Evolutionary conservation across 1,140 invertebrate genomes (phyloP).

Genomic region (Bombus superbus): DNA sequence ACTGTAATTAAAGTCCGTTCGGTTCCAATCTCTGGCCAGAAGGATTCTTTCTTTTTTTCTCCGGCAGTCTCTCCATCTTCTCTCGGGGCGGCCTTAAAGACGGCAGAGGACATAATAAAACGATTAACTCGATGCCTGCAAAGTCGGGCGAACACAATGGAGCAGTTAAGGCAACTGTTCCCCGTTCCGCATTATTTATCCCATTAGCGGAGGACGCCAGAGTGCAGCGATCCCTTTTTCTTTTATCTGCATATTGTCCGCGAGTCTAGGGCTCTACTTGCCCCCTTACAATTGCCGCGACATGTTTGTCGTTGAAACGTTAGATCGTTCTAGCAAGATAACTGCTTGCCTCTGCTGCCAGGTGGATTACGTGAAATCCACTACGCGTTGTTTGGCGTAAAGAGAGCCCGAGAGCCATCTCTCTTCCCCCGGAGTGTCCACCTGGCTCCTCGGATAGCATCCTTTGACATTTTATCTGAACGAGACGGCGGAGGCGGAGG

Average conservation of each 20-base stretch:
- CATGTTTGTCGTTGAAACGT: slow-evolving; percentile 31
- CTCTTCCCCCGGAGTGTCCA: background rate
- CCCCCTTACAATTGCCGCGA: background rate
- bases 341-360: background rate
- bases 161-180: slow-evolving; percentile 54
- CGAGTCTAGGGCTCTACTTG: background rate
- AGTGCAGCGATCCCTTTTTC: slow-evolving; percentile 18
- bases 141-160: slow-evolving; percentile 59
- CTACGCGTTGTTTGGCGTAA: background rate
- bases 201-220: slow-evolving; percentile 51
- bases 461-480: slow-evolving; percentile 64
- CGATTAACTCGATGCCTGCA: slow-evolving; percentile 65
- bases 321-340: slow-evolving; percentile 3
- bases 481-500: background rate
- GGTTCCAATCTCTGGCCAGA: background rate
- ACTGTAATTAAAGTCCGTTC: slow-evolving; percentile 41
- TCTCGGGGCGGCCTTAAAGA: slow-evolving; percentile 33
- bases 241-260: slow-evolving; percentile 32
- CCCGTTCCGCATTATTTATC: slow-evolving; percentile 64
- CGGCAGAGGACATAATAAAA: slow-evolving; percentile 59
- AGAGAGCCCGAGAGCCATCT: background rate
- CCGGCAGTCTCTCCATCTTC: background rate
- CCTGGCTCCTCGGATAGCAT: background rate
- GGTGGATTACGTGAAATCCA: background rate
- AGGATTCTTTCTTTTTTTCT: background rate